These are phyloP conservation scores for Mastigias papua DNA, from an alignment of 30 jellyfish, hydroid and myxozoan genomes.

Conservation along the genomic window DNA sequence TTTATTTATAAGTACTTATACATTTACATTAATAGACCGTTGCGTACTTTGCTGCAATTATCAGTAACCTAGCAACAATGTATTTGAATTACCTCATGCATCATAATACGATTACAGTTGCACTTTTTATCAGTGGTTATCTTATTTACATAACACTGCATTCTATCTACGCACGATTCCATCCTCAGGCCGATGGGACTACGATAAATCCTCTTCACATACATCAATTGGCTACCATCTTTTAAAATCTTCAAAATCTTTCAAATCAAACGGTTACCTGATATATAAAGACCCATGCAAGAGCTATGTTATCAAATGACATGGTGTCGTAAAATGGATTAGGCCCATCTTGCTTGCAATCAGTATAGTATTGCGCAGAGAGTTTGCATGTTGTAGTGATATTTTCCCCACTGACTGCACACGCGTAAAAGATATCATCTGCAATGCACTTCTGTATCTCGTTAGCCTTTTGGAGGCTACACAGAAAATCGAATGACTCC, in stretches of 20 bases:
- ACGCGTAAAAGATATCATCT: conserved; percentile 18
- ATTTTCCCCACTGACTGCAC: conserved; percentile 9
- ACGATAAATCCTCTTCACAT: too few species aligned
- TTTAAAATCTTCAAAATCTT: background rate
- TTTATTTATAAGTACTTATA: too few species aligned
- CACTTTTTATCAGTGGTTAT: too few species aligned
- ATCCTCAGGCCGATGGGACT: too few species aligned
- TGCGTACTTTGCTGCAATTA: too few species aligned
- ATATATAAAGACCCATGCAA: conserved; percentile 90
- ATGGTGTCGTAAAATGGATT: conserved; percentile 86
- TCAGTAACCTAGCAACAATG: too few species aligned
- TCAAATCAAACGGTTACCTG: conserved; percentile 65
- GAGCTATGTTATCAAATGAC: conserved; percentile 92
- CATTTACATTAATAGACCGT: too few species aligned
- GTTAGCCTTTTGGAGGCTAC: conserved; percentile 57
- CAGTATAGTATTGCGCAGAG: conserved; percentile 40
- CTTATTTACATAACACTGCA: too few species aligned
- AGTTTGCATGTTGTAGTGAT: conserved; percentile 50
- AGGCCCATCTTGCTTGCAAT: conserved; percentile 83
- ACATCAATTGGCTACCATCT: too few species aligned
- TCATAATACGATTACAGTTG: too few species aligned
- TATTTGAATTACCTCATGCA: too few species aligned
- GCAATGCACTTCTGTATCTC: conserved; percentile 73
- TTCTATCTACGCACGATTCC: too few species aligned
- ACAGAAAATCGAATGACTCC: conserved; percentile 46